phyloP scores from a whole-genome alignment of 2,888 invertebrate genomes.

The Tyria jacobaeae region DNA sequence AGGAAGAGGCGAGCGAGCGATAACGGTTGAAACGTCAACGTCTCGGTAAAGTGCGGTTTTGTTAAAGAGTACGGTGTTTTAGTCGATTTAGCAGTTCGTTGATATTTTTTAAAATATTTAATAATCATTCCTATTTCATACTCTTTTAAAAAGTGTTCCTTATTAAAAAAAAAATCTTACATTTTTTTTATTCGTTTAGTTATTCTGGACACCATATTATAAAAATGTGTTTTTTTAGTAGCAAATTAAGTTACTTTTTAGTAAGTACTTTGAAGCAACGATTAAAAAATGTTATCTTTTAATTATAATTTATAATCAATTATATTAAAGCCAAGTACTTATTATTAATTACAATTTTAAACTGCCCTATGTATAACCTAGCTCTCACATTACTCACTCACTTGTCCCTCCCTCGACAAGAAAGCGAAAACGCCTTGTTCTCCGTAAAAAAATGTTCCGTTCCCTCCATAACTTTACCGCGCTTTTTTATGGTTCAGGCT shows the following conservation, averaged over 20 bases:
- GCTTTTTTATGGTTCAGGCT: constrained; percentile 53
- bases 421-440: constrained; percentile 37
- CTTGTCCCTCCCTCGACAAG: constrained; percentile 16
- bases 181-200: not conserved
- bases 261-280: not conserved
- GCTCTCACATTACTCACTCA: constrained; percentile 27
- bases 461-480: constrained; percentile 45
- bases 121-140: not conserved
- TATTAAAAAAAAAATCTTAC: not conserved
- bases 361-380: constrained; percentile 5
- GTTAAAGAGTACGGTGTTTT: not conserved
- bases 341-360: constrained; percentile 5
- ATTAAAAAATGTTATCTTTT: not conserved
- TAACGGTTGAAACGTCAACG: constrained; percentile 44
- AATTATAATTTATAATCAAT: not conserved
- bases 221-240: not conserved
- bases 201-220: not conserved
- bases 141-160: not conserved
- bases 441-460: constrained; percentile 24
- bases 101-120: not conserved
- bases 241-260: no score
- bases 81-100: constrained; percentile 10
- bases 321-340: not conserved
- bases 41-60: constrained; percentile 33
- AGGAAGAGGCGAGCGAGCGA: constrained; percentile 54